Base-by-base conservation (phyloP, 2,797 vertebrate genomes). In the Melanotaenia nigrans region DNA sequence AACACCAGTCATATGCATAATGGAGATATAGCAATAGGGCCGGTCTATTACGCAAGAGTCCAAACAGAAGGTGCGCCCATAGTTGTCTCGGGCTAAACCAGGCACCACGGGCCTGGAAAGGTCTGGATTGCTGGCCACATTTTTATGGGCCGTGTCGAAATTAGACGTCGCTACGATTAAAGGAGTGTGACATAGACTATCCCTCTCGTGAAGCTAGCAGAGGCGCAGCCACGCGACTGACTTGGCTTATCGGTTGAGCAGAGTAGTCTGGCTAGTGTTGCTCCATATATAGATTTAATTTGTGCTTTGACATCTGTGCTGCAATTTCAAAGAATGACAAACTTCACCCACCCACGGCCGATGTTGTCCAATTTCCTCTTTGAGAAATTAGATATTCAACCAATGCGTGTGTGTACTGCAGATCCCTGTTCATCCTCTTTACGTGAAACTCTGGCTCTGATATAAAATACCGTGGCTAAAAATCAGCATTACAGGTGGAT, bases 21-120 rank as follows among this genome's bases (percentile, higher is more conserved):
- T 40, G 2, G 64, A 35, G 77, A 65, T 83, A 68, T 74, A 82
- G 78, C 74, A 61, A 78, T 58, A 73, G 66, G 79, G 77, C 68
- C 72, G 86, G 74, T 68, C 36, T 80, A 63, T 93, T 93, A 92
- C 92, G 92, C 92, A 94, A 93, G 85, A 75, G 84, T 84, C 84
- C 72, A 36, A 83, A 74, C 78, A 77, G 83, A 84, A 92, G 89
- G 90, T 92, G 84, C 79, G 88, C 87, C 92, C 87, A 45, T 75
- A 57, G 75, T 61, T 78, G 88, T 77, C 78, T 82, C 69, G 33
- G 77, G 69, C 22, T 56, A 79, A 78, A 56, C 78, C 69, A 87
- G 45, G 10, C 20, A 49, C 75, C 77, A 77, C 76, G 76, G 75
- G 75, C 78, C 59, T 1, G 51, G 72, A 62, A 73, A 61, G 57